phyloP scores from a whole-genome alignment of 2,888 invertebrate species.

The Eupithecia subfuscata region DNA sequence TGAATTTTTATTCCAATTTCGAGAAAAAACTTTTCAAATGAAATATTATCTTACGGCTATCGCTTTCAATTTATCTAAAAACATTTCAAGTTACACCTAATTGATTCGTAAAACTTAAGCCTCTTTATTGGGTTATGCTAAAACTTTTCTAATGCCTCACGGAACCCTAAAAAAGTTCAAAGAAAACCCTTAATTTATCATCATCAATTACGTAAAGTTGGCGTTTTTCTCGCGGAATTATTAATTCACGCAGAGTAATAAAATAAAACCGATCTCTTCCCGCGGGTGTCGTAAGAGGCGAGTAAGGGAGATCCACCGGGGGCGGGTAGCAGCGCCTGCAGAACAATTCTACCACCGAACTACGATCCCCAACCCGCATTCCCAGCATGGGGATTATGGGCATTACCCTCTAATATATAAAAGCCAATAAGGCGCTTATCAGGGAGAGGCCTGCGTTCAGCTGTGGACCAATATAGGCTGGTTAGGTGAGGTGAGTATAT shows the following conservation, averaged over 20 bases:
- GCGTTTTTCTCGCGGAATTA: slow-evolving; percentile 43
- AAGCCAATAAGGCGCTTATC: too few relatives aligned
- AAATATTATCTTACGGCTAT: slow-evolving; percentile 9
- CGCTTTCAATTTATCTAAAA: slow-evolving; percentile 18
- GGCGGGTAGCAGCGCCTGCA: too few relatives aligned
- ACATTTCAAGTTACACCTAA: slow-evolving; percentile 20
- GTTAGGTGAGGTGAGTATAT: too few relatives aligned
- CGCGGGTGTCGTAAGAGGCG: too few relatives aligned
- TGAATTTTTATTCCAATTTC: background rate
- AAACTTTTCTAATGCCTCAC: slow-evolving; percentile 42
- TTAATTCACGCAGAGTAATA: slow-evolving; percentile 40
- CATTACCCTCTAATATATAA: too few relatives aligned
- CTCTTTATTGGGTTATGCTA: slow-evolving; percentile 40
- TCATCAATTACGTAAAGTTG: slow-evolving; percentile 48
- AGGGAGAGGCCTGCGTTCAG: too few relatives aligned
- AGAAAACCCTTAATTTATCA: slow-evolving; percentile 50
- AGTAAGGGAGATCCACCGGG: too few relatives aligned
- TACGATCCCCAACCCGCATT: too few relatives aligned
- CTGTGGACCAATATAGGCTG: too few relatives aligned
- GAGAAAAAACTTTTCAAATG: background rate
- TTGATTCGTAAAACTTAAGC: slow-evolving; percentile 26
- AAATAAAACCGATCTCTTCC: too few relatives aligned
- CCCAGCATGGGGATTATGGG: too few relatives aligned
- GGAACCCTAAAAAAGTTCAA: slow-evolving; percentile 42
- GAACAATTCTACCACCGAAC: too few relatives aligned